Evolutionary conservation across 2,888 invertebrate genomes (phyloP), one percentile per base, ranked within the genome.

Genomic region (Autographa gamma): DNA sequence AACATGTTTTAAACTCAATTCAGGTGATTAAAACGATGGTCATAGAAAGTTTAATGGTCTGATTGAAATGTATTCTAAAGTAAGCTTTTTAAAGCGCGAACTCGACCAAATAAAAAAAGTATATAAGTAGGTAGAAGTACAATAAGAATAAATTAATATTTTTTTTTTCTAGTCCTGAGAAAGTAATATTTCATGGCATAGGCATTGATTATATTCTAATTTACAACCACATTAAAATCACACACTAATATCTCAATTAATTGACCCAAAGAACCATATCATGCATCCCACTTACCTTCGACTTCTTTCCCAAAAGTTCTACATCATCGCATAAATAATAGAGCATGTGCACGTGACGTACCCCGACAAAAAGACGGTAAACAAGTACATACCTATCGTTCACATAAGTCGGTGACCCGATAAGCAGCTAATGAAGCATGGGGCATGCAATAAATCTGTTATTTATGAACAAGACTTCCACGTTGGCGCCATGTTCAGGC

Each of bases 401-500:
- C 59, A 8, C 31, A 18, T n/a, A 60, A 60, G 13, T 60, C 58
- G 61, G 13, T 34, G 38, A 71, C 54, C 19, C 60, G 38, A 69
- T 43, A 59, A 65, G 32, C 56, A 65, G 19, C 60, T 43, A 76
- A 67, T 71, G 72, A 73, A 60, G 65, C 43, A 31, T 34, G 25
- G 68, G 52, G 78, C 56, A 63, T 61, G 56, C 64, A 60, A 82
- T 78, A 76, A 78, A 70, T 79, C 56, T 63, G 58, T 74, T 66
- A 73, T 80, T 82, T 78, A 82, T 62, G 60, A 66, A 60, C 58
- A 14, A 70, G 38, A 31, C 62, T 66, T 60, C 68, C 62, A 71
- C 18, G 18, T 59, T 75, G 85, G 83, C 83, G 83, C 83, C 83
- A 72, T 66, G 25, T 18, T 38, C 56, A 18, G 18, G 41, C 41